Base-by-base conservation (phyloP, 2,797 vertebrate species). In the Sebastes reedi region DNA sequence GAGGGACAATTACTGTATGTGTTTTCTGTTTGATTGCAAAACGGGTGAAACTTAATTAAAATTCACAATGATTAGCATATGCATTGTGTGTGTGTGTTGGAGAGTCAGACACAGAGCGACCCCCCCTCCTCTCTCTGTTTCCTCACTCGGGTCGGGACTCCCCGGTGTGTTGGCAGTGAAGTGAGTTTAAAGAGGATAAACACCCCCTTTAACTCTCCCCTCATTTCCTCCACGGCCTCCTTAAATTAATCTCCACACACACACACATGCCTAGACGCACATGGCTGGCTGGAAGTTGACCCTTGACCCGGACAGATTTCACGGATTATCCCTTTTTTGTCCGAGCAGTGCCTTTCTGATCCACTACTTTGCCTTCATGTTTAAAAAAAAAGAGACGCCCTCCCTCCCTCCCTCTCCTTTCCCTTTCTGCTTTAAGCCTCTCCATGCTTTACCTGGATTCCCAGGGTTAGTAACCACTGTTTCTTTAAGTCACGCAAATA, bases 271-370 rank as follows among this genome's bases (percentile, higher is more conserved):
- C 82, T 80, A 97, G 95, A 96, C 95, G 95, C 96, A 96, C 95
- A 96, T 95, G 96, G 95, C 95, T 95, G 96, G 96, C 95, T 96
- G 91, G 95, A 96, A 95, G 88, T 84, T 96, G 96, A 98, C 97
- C 97, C 96, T 96, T 97, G 96, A 97, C 93, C 97, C 88, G 94
- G 92, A 93, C 95, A 97, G 96, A 97, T 98, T 97, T 96, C 92
- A 97, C 94, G 96, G 97, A 98, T 98, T 97, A 98, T 96, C 95
- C 96, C 91, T 96, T 97, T 97, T 97, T 97, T 97, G 95, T 96
- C 94, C 88, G 92, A 95, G 92, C 93, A 87, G 94, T 94, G 94
- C 67, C 85, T 85, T 90, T 81, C 85, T 97, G 96, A 98, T 97
- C 96, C 96, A 95, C 93, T 96, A 95, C 96, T 97, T 96, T 97